phyloP scores from a whole-genome alignment of 2,797 vertebrate species.

The Gymnodraco acuticeps region DNA sequence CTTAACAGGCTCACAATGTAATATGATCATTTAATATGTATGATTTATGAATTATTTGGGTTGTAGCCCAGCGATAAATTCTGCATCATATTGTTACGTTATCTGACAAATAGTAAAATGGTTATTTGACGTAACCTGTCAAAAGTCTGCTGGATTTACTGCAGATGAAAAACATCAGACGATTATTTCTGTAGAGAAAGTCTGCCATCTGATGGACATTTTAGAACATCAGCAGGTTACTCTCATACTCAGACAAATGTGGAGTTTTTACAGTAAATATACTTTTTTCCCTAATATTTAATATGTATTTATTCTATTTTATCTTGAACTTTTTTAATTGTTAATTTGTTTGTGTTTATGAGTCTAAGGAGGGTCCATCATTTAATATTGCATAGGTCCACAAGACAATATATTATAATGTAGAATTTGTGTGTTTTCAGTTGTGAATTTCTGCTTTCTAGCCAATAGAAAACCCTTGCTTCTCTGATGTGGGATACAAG shows the following conservation, averaged over 20 bases:
- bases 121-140: slow-evolving; percentile 4
- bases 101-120: slow-evolving; percentile 3
- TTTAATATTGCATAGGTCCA: not conserved
- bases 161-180: not conserved
- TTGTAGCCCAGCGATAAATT: not conserved
- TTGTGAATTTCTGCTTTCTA: not conserved
- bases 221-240: not conserved
- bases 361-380: not conserved
- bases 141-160: not conserved
- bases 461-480: not conserved
- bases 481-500: not conserved
- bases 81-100: not conserved
- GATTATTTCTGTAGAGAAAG: slow-evolving; percentile 45
- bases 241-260: not conserved
- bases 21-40: not conserved
- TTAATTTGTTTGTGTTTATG: too few species aligned
- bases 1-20: slow-evolving; percentile 22
- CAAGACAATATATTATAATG: not conserved
- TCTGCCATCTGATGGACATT: slow-evolving; percentile 68
- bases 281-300: not conserved
- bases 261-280: not conserved
- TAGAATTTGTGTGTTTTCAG: not conserved
- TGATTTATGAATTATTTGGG: not conserved
- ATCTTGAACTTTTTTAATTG: not conserved
- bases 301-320: not conserved